Evolutionary conservation across 2,888 invertebrate species (phyloP), one percentile per base, ranked within the genome.

Genomic region (Ophioninae sp.): DNA sequence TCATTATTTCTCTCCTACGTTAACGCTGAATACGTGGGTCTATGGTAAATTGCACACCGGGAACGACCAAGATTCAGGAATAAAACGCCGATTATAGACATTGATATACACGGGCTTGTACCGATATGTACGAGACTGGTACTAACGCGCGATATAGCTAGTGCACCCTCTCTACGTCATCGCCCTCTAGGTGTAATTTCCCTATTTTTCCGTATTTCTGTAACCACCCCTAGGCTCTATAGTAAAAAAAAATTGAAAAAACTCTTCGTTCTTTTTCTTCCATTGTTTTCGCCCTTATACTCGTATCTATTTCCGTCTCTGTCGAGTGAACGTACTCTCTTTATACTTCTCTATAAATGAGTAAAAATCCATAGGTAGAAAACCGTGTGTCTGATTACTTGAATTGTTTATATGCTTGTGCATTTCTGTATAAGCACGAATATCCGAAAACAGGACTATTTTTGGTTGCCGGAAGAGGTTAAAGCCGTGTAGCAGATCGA

Each of bases 61-160:
- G 59, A 71, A 58, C 39, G 71, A 23, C 71, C 58, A 71, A 71
- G 58, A 39, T 71, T 71, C 71, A 58, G 59, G 59, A 71, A 71
- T 71, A 71, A 71, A 71, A 58, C 59, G 6, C 58, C 39, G 37
- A 23, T 30, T 58, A 9, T 56, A 37, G 20, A 37, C 69, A 3
- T 9, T 17, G 0, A 69, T 58, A 58, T 7, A 51, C 8, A 39
- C 20, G 8, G 22, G 9, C 20, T 30, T 8, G 20, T 51, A 51
- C 59, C n/a, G 13, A 41, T 41, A n/a, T 13, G 39, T 59, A 22
- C 59, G 51, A 51, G 17, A 22, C 22, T 22, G 22, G 1, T 22
- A 22, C 20, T 22, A 22, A 22, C 8, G 20, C 20, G 59, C 59
- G 59, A 59, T 59, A 20, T 9, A 22, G 20, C 22, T 20, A 20